Evolutionary conservation across 2,888 invertebrate species (phyloP).

Genomic region (Eupeodes luniger): DNA sequence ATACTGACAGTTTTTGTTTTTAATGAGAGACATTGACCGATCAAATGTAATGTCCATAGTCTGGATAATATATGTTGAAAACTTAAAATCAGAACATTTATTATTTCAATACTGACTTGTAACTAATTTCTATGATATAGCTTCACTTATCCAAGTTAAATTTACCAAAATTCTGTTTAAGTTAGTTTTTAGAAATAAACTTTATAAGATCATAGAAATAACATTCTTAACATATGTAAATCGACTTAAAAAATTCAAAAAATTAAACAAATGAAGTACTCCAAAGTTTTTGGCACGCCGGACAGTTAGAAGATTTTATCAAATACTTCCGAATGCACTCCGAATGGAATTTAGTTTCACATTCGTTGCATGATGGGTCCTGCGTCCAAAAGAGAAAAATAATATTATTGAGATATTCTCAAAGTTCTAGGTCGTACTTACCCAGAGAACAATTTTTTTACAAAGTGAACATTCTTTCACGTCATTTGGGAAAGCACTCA

Average conservation of each 20-base stretch:
- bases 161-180: too few species aligned
- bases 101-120: too few species aligned
- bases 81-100: too few species aligned
- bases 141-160: too few species aligned
- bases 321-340: constrained; percentile 79
- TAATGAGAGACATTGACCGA: too few species aligned
- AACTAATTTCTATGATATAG: too few species aligned
- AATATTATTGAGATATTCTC: not conserved
- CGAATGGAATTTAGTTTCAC: constrained; percentile 78
- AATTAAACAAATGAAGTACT: constrained; percentile 64
- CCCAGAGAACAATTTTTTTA: constrained; percentile 79
- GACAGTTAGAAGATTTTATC: constrained; percentile 78
- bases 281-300: constrained; percentile 78
- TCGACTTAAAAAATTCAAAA: not conserved
- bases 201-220: not conserved
- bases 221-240: not conserved
- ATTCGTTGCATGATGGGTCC: constrained; percentile 78
- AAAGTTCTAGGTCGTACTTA: constrained; percentile 43
- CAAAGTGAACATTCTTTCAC: constrained; percentile 79
- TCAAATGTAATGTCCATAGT: too few species aligned
- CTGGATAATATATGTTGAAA: too few species aligned
- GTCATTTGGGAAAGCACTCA: constrained; percentile 77
- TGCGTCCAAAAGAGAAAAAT: constrained; percentile 47
- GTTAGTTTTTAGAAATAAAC: too few species aligned
- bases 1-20: too few species aligned